Conservation (phyloP, 2,888 invertebrate species). For the Exephanes ischioxanthus region DNA sequence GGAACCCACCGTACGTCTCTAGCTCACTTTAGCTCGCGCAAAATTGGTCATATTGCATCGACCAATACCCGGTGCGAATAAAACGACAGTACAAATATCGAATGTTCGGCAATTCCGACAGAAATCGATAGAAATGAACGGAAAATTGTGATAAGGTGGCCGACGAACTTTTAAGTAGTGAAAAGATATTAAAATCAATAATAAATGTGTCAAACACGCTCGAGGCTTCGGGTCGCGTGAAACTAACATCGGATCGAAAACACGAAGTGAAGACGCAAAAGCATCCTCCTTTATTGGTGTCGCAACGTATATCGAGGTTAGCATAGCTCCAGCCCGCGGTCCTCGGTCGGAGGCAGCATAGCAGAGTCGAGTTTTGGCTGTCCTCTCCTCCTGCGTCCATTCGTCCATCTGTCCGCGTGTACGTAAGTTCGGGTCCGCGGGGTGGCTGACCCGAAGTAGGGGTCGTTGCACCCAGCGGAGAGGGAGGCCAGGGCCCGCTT, state of each 20-base stretch:
- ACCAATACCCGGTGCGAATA: too few relatives aligned
- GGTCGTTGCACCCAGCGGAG: constrained; percentile 81
- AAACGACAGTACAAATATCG: too few relatives aligned
- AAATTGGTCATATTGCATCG: too few relatives aligned
- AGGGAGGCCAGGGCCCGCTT: constrained; percentile 68
- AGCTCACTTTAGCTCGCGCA: too few relatives aligned
- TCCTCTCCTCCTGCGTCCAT: constrained; percentile 64
- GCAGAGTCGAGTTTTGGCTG: constrained; percentile 45
- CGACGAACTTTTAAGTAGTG: too few relatives aligned
- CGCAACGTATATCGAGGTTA: constrained; percentile 39
- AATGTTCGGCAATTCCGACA: too few relatives aligned
- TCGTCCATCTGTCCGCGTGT: constrained; percentile 76
- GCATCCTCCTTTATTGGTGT: constrained; percentile 48
- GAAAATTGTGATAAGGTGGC: neutral
- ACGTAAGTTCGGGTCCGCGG: constrained; percentile 76
- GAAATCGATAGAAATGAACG: neutral
- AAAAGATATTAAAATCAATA: too few relatives aligned
- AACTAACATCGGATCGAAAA: constrained; percentile 11
- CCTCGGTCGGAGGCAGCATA: constrained; percentile 39
- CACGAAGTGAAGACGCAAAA: constrained; percentile 39
- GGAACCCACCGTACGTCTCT: too few relatives aligned
- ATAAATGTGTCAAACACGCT: constrained; percentile 17
- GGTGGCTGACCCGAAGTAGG: constrained; percentile 83
- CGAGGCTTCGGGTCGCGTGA: constrained; percentile 21
- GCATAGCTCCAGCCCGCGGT: constrained; percentile 54